These are phyloP conservation scores for Megaceryle alcyon DNA, from an alignment of 2,797 vertebrate species.

Conservation along the genomic window DNA sequence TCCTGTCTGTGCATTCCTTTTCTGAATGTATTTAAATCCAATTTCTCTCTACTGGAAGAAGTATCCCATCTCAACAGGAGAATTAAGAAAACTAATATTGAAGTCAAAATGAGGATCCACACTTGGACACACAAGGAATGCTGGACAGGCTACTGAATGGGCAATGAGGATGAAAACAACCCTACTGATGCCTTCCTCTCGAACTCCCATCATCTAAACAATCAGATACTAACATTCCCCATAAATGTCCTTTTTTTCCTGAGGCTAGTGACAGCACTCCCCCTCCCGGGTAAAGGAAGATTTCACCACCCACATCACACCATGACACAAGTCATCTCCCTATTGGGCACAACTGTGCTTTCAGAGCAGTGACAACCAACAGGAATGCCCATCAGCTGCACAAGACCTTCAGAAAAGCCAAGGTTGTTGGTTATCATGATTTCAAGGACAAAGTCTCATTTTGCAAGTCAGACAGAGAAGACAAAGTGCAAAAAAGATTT, in stretches of 20 bases:
- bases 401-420: neutral
- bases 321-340: neutral
- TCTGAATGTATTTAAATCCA: neutral
- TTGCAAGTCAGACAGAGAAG: neutral
- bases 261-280: neutral
- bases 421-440: neutral
- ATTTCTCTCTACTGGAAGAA: neutral
- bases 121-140: neutral
- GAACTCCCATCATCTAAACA: neutral
- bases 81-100: neutral
- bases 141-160: neutral
- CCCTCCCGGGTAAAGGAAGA: neutral
- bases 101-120: neutral
- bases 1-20: neutral
- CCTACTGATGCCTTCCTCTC: neutral
- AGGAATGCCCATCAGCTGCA: neutral
- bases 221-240: neutral
- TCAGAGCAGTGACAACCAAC: neutral
- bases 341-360: accelerated
- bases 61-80: neutral
- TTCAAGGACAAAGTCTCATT: neutral
- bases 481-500: neutral
- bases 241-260: neutral
- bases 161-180: neutral
- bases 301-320: neutral